phyloP scores from a whole-genome alignment of 53 echinoderm and acorn worm species.

The Apostichopus leukothele region DNA sequence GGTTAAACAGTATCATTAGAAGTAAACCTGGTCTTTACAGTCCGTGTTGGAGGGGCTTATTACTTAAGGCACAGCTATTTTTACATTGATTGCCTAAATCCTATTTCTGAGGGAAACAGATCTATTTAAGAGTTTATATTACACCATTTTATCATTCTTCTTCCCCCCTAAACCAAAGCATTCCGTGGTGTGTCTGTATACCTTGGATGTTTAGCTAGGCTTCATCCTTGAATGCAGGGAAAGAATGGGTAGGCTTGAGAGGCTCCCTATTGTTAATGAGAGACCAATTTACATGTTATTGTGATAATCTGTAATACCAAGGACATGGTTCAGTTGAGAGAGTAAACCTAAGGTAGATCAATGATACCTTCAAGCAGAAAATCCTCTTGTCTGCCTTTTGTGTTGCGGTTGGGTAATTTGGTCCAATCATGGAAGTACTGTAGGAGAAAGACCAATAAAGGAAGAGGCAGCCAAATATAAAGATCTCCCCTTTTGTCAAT shows the following conservation, averaged over 20 bases:
- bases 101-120: background rate
- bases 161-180: background rate
- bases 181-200: background rate
- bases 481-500: background rate
- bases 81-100: background rate
- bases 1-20: background rate
- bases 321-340: constrained; percentile 22
- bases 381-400: constrained; percentile 20
- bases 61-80: background rate
- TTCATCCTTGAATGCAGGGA: background rate
- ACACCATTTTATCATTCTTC: background rate
- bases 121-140: constrained; percentile 3
- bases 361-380: constrained; percentile 30
- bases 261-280: background rate
- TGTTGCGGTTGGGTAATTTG: background rate
- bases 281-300: background rate
- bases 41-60: background rate
- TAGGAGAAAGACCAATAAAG: background rate
- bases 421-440: background rate
- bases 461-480: background rate
- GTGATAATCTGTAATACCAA: constrained; percentile 10
- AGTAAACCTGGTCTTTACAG: background rate
- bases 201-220: background rate
- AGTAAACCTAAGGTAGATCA: background rate
- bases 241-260: background rate